Base-by-base conservation (phyloP, 2,113 vertebrate genomes). In the Chamaetylas fuelleborni region DNA sequence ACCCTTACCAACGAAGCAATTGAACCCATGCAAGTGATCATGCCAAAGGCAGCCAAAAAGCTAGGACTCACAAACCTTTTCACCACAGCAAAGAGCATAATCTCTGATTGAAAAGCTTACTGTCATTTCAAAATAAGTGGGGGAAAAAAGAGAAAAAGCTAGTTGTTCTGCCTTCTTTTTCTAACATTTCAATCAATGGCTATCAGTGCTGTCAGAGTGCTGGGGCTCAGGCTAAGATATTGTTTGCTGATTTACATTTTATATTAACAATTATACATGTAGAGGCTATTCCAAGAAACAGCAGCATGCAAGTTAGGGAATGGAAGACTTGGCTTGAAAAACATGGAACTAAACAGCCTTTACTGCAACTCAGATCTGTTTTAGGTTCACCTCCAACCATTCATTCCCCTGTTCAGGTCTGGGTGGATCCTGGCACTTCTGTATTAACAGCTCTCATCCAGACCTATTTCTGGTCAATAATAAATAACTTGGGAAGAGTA, bases 381-480 rank as follows among this genome's bases (percentile, higher is more conserved):
- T 51, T 6, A 56, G n/a, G 40, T 42, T 86, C 57, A 33, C 10
- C 26, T 91, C 47, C 56, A 87, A n/a, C 9, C 17, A 20, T 19
- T 47, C 34, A 23, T n/a, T 82, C 18, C 19, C 6, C 19, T 12
- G 2, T 14, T 54, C 53, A 79, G 60, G 54, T 69, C 50, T 42
- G 48, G 38, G 25, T 54, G 64, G 31, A 57, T 67, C 23, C 36
- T 57, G 57, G 45, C 34, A 77, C 28, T 36, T 74, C 65, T 53
- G 24, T 80, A 61, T 66, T 77, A 93, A 83, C 25, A 67, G 29
- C 29, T 85, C 26, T 90, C 38, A 58, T 87, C 74, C 72, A 93
- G 71, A 83, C n/a, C 56, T 67, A 26, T 33, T 86, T 91, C 72
- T 88, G 40, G 60, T 93, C 88, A 94, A 92, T 93, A 93, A 88